Conservation (phyloP, 2,888 invertebrate species). For the Meganola albula region DNA sequence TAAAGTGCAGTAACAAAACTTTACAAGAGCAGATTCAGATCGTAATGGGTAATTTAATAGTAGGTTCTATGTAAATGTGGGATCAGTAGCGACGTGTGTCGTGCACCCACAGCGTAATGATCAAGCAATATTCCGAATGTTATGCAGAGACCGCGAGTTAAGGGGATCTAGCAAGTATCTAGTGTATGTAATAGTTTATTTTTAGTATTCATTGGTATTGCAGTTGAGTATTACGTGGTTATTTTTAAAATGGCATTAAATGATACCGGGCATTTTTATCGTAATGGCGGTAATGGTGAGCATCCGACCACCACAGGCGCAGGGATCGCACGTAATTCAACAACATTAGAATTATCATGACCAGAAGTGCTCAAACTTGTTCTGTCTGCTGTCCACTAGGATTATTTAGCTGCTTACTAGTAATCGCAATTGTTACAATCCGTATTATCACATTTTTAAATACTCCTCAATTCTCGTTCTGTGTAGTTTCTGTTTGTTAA, state of each 20-base stretch:
- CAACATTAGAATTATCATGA: slow-evolving; percentile 43
- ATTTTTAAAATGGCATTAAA: slow-evolving; percentile 53
- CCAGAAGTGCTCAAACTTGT: too few relatives aligned
- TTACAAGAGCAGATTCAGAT: slow-evolving; percentile 32
- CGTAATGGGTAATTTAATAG: slow-evolving; percentile 35
- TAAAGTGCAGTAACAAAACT: slow-evolving; percentile 24
- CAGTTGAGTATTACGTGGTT: slow-evolving; percentile 50
- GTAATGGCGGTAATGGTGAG: too few relatives aligned
- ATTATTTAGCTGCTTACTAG: too few relatives aligned
- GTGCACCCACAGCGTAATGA: slow-evolving; percentile 35
- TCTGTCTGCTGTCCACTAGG: too few relatives aligned
- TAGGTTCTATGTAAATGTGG: slow-evolving; percentile 42
- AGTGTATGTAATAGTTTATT: slow-evolving; percentile 46
- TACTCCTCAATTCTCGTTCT: too few relatives aligned
- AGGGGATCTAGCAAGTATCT: too few relatives aligned
- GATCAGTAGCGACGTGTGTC: slow-evolving; percentile 31
- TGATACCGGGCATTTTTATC: slow-evolving; percentile 45
- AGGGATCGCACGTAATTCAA: slow-evolving; percentile 32
- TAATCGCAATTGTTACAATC: too few relatives aligned
- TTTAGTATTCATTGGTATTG: slow-evolving; percentile 47
- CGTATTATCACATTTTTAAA: too few relatives aligned
- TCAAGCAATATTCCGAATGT: slow-evolving; percentile 46
- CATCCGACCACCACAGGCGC: slow-evolving; percentile 46
- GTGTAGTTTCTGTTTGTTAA: too few relatives aligned
- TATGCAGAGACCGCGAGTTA: slow-evolving; percentile 37